Evolutionary conservation across 2,113 vertebrate genomes (phyloP), one percentile per base, ranked within the genome.

Genomic region (Saimiri boliviensis): DNA sequence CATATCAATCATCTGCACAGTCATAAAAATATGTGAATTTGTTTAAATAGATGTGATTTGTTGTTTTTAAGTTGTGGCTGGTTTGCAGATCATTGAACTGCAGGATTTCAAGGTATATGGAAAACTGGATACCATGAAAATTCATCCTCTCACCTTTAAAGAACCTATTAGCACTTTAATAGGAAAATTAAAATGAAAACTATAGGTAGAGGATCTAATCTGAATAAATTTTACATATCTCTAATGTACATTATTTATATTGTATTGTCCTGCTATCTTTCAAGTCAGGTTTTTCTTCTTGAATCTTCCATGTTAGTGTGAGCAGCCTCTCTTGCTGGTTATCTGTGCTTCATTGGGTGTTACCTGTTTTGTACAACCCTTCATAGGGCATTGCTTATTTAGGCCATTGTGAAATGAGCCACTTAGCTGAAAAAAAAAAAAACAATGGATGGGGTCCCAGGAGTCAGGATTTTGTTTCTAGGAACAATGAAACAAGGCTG

Each of bases 31-130:
- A 89, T 87, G 14, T 20, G 35, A 89, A 94, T 58, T 12, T 91
- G 10, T 47, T 90, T 77, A 86, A 95, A 93, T 94, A 95, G 95
- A 89, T 35, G 10, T 58, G 49, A 84, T 76, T 91, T 80, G 21
- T 81, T 92, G 47, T 84, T 94, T 97, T 89, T 80, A 96, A 85
- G n/a, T 93, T 94, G 17, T 63, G 37, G 49, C 7, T 81, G 9
- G 19, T 27, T 71, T 82, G 7, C 47, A 56, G 40, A 52, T 87
- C 54, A 82, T 92, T 84, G 86, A 49, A 49, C 52, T 49, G 14
- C 27, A 92, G 30, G 19, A 77, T 77, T 83, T 91, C 6, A n/a
- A 89, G 79, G 21, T 63, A 54, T 87, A 93, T 96, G 58, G 27
- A 71, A 87, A 82, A 68, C 8, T 37, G 9, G 16, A n/a, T 73